Conservation (phyloP, 2,888 invertebrate genomes). For the Cerastis rubricosa region DNA sequence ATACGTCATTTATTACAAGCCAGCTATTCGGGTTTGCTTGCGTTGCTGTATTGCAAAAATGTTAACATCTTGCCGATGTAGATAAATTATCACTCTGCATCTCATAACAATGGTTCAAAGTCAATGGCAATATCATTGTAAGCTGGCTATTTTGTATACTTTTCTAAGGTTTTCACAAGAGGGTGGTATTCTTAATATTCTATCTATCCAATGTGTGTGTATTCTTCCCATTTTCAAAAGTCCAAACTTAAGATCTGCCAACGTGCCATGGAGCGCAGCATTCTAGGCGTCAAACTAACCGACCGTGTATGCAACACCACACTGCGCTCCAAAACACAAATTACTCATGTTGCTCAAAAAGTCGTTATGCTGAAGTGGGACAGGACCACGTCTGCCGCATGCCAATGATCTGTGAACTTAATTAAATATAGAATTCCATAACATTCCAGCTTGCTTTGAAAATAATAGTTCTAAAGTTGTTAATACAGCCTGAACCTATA, state of each 20-base stretch:
- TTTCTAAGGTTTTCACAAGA: slow-evolving; percentile 9
- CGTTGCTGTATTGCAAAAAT: background rate
- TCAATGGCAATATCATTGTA: slow-evolving; percentile 59
- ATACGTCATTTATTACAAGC: background rate
- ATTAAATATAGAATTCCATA: background rate
- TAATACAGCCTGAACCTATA: background rate
- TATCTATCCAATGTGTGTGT: background rate
- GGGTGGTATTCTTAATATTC: slow-evolving; percentile 8
- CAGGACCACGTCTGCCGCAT: too few relatives aligned
- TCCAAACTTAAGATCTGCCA: too few relatives aligned
- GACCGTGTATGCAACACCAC: too few relatives aligned
- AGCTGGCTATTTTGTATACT: slow-evolving; percentile 21
- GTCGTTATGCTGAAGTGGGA: too few relatives aligned
- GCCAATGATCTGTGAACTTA: too few relatives aligned
- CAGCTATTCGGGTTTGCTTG: background rate
- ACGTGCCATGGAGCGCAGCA: too few relatives aligned
- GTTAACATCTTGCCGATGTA: background rate
- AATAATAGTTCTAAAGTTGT: background rate
- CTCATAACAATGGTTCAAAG: slow-evolving; percentile 51
- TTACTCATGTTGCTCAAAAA: too few relatives aligned
- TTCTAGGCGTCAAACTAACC: too few relatives aligned
- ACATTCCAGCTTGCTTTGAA: background rate
- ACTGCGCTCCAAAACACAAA: too few relatives aligned
- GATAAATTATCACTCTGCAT: slow-evolving; percentile 27
- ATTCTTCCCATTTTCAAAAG: too few relatives aligned